Evolutionary conservation across 2,113 vertebrate species (phyloP).

Genomic region (Serinus canaria): DNA sequence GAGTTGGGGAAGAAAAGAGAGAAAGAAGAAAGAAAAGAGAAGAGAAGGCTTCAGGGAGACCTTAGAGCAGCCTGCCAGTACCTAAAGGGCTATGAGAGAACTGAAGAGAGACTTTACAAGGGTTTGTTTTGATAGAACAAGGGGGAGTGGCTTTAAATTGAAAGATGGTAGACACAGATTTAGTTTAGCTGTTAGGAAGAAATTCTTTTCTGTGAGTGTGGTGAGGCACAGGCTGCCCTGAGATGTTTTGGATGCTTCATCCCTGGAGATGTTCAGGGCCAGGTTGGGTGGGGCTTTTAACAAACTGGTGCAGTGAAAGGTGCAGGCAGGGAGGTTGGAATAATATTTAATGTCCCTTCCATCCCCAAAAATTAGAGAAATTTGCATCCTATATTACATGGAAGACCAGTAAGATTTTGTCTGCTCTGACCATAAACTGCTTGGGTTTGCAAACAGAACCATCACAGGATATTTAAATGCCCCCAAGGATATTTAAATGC

Average conservation of each 20-base stretch:
- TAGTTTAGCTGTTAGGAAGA: background rate
- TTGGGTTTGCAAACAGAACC: background rate
- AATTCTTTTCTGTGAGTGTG: background rate
- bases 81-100: background rate
- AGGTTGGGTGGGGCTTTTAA: background rate
- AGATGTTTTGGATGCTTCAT: background rate
- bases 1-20: background rate
- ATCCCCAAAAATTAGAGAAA: background rate
- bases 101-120: background rate
- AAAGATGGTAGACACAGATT: background rate
- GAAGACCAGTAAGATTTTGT: background rate
- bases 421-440: background rate
- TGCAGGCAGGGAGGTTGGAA: background rate
- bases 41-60: background rate
- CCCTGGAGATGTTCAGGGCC: background rate
- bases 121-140: background rate
- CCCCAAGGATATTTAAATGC: background rate
- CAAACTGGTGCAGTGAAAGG: background rate
- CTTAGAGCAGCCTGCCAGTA: background rate
- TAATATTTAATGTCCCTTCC: background rate
- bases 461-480: background rate
- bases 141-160: background rate
- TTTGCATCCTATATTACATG: background rate
- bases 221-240: background rate
- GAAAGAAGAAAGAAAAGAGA: background rate